These are phyloP conservation scores for Hyposoter didymator DNA, from an alignment of 2,888 invertebrate species.

Conservation along the genomic window DNA sequence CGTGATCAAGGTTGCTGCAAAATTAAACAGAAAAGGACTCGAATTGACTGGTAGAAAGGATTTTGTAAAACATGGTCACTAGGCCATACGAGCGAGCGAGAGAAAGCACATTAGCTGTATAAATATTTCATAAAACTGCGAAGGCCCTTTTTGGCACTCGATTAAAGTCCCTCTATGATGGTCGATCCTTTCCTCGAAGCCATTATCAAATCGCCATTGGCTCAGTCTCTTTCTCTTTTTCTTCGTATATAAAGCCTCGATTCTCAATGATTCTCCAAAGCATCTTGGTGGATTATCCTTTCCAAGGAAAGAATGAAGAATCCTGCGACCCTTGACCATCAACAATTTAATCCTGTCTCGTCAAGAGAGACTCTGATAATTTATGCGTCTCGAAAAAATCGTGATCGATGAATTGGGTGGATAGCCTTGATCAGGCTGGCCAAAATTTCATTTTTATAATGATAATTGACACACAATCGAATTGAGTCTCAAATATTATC, in stretches of 20 bases:
- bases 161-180: slow-evolving; percentile 52
- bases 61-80: slow-evolving; percentile 16
- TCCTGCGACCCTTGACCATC: slow-evolving; percentile 31
- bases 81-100: slow-evolving; percentile 31
- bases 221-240: slow-evolving; percentile 40
- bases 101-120: slow-evolving; percentile 33
- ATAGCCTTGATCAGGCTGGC: slow-evolving; percentile 13
- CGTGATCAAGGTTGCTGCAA: slow-evolving; percentile 13
- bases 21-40: slow-evolving; percentile 33
- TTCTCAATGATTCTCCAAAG: slow-evolving; percentile 62
- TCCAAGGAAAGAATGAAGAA: slow-evolving; percentile 44
- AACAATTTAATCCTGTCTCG: slow-evolving; percentile 29
- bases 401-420: slow-evolving; percentile 10
- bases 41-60: slow-evolving; percentile 19
- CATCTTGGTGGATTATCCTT: slow-evolving; percentile 62
- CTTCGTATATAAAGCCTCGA: slow-evolving; percentile 44
- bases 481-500: not conserved
- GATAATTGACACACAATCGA: not conserved
- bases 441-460: not conserved
- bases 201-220: slow-evolving; percentile 69
- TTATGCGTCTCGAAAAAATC: slow-evolving; percentile 43
- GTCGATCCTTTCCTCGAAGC: slow-evolving; percentile 72
- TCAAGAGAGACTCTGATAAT: slow-evolving; percentile 53
- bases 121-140: slow-evolving; percentile 57
- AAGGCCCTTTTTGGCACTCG: slow-evolving; percentile 39